These are phyloP conservation scores for Brenthis ino DNA, from an alignment of 2,888 invertebrate genomes.

Conservation along the genomic window DNA sequence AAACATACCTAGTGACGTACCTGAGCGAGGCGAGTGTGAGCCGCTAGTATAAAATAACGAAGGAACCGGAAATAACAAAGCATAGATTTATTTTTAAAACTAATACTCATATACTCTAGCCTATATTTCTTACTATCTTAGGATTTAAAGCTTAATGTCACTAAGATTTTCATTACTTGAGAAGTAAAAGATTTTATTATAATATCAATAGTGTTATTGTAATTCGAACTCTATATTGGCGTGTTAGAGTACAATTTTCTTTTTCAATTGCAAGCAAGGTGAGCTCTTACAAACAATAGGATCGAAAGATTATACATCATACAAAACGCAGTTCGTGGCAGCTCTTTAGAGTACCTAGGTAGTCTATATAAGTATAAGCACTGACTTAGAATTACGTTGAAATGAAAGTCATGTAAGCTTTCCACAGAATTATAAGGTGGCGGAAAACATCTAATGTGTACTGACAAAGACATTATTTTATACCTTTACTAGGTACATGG, in stretches of 20 bases:
- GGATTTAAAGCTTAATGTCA: too few species aligned
- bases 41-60: too few species aligned
- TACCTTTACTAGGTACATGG: too few species aligned
- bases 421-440: not conserved
- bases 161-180: not conserved
- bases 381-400: not conserved
- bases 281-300: slow-evolving; percentile 10
- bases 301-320: slow-evolving; percentile 22
- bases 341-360: not conserved
- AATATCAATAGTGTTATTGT: not conserved
- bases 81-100: too few species aligned
- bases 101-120: too few species aligned
- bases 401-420: not conserved
- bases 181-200: slow-evolving; percentile 12
- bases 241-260: not conserved
- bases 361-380: not conserved
- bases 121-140: too few species aligned
- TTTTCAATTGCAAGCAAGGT: not conserved
- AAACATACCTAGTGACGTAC: too few species aligned
- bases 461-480: too few species aligned
- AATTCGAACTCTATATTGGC: not conserved
- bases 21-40: too few species aligned
- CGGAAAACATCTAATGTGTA: too few species aligned
- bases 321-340: slow-evolving; percentile 7
- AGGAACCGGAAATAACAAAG: too few species aligned